phyloP scores from a whole-genome alignment of 2,888 invertebrate genomes.

The Oscheius sp. region DNA sequence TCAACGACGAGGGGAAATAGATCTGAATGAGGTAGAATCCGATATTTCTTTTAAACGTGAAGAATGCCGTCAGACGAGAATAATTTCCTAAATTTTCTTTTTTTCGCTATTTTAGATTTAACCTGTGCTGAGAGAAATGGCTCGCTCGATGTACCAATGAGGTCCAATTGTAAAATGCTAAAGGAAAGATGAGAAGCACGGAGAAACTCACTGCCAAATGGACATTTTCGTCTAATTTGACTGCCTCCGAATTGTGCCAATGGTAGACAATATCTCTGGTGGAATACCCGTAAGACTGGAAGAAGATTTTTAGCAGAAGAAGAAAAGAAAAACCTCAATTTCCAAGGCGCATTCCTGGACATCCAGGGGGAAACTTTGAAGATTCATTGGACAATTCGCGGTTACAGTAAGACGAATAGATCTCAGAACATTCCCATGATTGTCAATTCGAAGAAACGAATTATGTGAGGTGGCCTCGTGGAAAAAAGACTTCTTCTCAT shows the following conservation, averaged over 20 bases:
- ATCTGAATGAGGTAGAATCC: constrained; percentile 70
- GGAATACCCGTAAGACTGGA: constrained; percentile 70
- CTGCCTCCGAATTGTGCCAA: constrained; percentile 66
- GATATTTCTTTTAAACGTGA: constrained; percentile 69
- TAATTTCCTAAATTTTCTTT: constrained; percentile 68
- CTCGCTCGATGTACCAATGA: constrained; percentile 65
- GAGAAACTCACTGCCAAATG: no score
- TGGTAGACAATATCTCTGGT: constrained; percentile 70
- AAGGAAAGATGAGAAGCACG: no score
- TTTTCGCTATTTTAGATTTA: neutral
- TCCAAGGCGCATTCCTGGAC: constrained; percentile 67
- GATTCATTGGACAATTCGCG: constrained; percentile 70
- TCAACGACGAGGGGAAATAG: constrained; percentile 70
- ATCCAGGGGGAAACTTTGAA: constrained; percentile 68
- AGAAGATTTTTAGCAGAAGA: neutral
- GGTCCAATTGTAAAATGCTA: constrained; percentile 70
- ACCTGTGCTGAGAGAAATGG: constrained; percentile 69
- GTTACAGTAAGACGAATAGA: constrained; percentile 69
- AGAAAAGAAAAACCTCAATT: constrained; percentile 55
- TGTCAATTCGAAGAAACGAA: constrained; percentile 69
- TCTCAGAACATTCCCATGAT: constrained; percentile 67
- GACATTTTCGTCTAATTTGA: constrained; percentile 69
- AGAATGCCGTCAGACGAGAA: constrained; percentile 70
- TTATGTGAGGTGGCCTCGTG: constrained; percentile 70
- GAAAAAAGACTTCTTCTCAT: constrained; percentile 70